These are phyloP conservation scores for Glossosoma conforme DNA, from an alignment of 1,140 invertebrate genomes.

Conservation along the genomic window DNA sequence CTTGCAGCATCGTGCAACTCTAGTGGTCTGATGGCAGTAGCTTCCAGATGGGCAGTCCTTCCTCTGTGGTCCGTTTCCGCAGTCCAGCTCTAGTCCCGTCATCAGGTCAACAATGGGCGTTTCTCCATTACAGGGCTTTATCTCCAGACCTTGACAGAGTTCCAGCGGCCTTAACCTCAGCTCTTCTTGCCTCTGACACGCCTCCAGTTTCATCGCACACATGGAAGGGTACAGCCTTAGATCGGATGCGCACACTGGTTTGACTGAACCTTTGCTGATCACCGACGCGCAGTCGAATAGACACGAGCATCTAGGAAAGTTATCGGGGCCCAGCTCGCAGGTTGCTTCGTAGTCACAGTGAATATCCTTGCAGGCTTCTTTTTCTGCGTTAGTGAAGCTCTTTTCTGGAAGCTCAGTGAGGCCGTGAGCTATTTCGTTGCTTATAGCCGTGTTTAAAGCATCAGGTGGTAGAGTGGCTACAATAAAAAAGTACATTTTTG, in stretches of 20 bases:
- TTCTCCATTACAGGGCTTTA: conserved; percentile 80
- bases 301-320: conserved; percentile 68
- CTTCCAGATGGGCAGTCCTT: conserved; percentile 75
- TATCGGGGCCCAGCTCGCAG: conserved; percentile 69
- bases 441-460: conserved; percentile 34
- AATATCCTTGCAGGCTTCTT: conserved; percentile 69
- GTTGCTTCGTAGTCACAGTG: conserved; percentile 79
- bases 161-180: conserved; percentile 68
- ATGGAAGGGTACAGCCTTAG: conserved; percentile 73
- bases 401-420: conserved; percentile 27
- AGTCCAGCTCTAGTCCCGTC: conserved; percentile 71
- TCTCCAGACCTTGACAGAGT: conserved; percentile 69
- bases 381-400: conserved; percentile 38
- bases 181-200: conserved; percentile 76
- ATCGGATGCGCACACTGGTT: conserved; percentile 78
- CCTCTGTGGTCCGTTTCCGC: conserved; percentile 68
- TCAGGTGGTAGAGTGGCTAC: conserved; percentile 36
- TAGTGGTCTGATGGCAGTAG: conserved; percentile 77
- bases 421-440: conserved; percentile 27
- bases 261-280: conserved; percentile 48
- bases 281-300: conserved; percentile 62
- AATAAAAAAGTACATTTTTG: too few relatives aligned
- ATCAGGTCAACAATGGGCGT: conserved; percentile 63
- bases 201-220: conserved; percentile 81
- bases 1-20: conserved; percentile 75